phyloP scores from a whole-genome alignment of 2,113 vertebrate genomes.

The Leptosomus discolor region DNA sequence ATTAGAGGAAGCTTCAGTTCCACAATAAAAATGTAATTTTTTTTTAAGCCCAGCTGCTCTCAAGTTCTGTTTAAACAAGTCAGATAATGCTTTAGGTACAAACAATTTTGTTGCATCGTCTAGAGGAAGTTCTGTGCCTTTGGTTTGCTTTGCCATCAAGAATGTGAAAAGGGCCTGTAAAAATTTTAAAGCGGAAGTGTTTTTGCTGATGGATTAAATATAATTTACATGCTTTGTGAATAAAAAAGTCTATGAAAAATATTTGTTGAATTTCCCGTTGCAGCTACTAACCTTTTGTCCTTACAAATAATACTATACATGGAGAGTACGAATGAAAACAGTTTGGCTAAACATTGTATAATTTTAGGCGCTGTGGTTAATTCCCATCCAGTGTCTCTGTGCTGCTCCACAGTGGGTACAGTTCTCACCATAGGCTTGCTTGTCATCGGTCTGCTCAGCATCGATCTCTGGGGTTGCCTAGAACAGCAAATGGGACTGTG shows the following conservation, averaged over 20 bases:
- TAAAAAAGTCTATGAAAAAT: neutral
- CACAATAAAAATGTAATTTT: neutral
- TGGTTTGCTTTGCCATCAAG: neutral
- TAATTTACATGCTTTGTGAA: neutral
- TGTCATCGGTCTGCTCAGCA: neutral
- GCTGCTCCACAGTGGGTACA: neutral
- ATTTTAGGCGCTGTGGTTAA: neutral
- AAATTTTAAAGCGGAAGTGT: neutral
- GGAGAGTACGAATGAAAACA: neutral
- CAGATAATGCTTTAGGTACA: neutral
- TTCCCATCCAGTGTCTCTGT: neutral
- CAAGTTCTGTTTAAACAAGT: neutral
- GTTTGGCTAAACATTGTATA: neutral
- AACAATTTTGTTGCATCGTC: neutral
- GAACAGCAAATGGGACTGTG: neutral
- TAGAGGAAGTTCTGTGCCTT: neutral
- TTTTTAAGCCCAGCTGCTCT: neutral
- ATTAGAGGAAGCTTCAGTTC: neutral
- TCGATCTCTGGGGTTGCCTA: rapidly evolving
- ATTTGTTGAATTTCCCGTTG: neutral
- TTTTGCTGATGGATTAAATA: neutral
- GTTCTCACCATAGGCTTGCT: rapidly evolving
- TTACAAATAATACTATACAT: neutral
- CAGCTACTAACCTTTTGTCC: neutral
- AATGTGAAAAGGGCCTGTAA: neutral